Base-by-base conservation (phyloP, 2,888 invertebrate genomes). In the Molanna angustata region DNA sequence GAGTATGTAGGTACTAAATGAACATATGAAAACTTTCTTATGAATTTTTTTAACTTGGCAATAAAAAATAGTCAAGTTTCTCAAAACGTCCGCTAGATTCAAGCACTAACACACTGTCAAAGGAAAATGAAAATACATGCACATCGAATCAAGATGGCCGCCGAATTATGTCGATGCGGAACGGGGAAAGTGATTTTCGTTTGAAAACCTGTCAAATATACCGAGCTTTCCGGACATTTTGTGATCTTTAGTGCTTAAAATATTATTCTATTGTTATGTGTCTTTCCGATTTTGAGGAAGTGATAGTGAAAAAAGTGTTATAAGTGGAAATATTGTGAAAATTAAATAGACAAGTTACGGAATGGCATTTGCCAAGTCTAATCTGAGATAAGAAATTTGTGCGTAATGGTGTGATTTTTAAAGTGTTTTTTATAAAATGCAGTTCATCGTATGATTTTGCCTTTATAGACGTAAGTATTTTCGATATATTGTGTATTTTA, bases 141-240 rank as follows among this genome's bases (percentile, higher is more conserved):
- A 54, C 50, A 46, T 46, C 54, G 49, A 49, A 54, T 54, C 52
- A 56, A 56, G 56, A 56, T 56, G 56, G 56, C 56, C 52, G 56
- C 43, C 56, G 46, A 52, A 52, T 56, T 49, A 52, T 56, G 56
- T 56, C 56, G 56, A 56, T 56, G 56, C 56, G 56, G 52, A 51
- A 47, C 54, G 54, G 54, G 54, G 54, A 54, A 50, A 54, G 54
- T 51, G 54, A 42, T 37, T 51, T 46, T 47, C 42, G 54, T 47
- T 47, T 54, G 46, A 54, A 54, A 54, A 51, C 33, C 53, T 54
- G 53, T 54, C 53, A 54, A 54, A 44, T 49, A 31, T 37, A 45
- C 42, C 47, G 41, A 49, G 22, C 49, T 40, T 49, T 54, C 39
- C 43, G 44, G 31, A 45, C 31, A 47, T 44, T 44, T 44, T 39